Base-by-base conservation (phyloP, 2,113 vertebrate species). In the Oenanthe melanoleuca region DNA sequence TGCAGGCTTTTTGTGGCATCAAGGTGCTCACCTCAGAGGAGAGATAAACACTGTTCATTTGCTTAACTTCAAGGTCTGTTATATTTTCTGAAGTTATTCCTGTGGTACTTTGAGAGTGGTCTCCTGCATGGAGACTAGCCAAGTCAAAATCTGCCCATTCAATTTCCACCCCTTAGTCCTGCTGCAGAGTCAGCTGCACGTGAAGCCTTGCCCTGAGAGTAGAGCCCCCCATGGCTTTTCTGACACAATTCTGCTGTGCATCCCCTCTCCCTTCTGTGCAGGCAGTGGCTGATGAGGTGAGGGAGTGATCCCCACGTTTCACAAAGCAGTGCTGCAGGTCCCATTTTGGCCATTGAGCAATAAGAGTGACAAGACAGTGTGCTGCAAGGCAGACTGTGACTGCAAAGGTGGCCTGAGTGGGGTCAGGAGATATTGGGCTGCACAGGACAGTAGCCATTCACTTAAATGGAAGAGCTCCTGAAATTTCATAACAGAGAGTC, bases 101-200 rank as follows among this genome's bases (percentile, higher is more conserved):
- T 6, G 29, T 8, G 15, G 14, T 18, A 18, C 10, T 61, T 23
- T 19, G 2, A 45, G 56, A 63, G 33, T 7, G 5, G 10, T 79
- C 8, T 81, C 15, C 24, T 56, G 5, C 6, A 2, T 12, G 5
- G 4, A 34, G 12, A 65, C 16, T 47, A 72, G 42, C 5, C 20
- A 87, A 82, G 42, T 50, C 9, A 60, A 53, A 79, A 85, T 26
- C 8, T 55, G 52, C 12, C 13, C 5, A 25, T 18, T 2, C 8
- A 12, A 2, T 38, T 89, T 50, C 12, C 13, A 55, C 6, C 3
- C 5, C 24, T 70, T 56, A 29, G 12, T n/a, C 13, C 26, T 29
- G 11, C 9, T 77, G 24, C 25, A 7, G 11, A 14, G 7, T 18
- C 24, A 81, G n/a, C 12, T 63, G 6, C 2, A 14, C 0, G 0